phyloP scores from a whole-genome alignment of 2,888 invertebrate genomes.

The Thecophora atra region DNA sequence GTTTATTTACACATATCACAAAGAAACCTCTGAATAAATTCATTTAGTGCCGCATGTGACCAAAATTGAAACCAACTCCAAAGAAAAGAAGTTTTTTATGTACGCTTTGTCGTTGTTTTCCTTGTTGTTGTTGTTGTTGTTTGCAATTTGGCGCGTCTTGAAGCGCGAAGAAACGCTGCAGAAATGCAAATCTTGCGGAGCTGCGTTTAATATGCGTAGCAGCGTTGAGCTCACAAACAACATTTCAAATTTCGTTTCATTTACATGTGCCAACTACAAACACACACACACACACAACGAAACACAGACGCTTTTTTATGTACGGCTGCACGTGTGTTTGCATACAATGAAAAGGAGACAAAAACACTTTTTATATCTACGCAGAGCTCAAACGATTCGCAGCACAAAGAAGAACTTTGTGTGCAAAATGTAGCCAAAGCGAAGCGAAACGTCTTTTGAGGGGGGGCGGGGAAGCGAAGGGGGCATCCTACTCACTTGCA shows the following conservation, averaged over 20 bases:
- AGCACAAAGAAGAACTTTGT: neutral
- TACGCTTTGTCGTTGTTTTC: neutral
- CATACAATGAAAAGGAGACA: too few species aligned
- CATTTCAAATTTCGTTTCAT: slow-evolving; percentile 26
- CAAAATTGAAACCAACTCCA: slow-evolving; percentile 12
- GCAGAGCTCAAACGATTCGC: neutral
- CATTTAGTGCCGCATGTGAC: neutral
- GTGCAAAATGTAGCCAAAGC: too few species aligned
- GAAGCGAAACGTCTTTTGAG: too few species aligned
- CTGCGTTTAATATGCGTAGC: slow-evolving; percentile 28
- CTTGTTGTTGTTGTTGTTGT: neutral
- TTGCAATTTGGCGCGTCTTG: neutral
- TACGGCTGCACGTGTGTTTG: too few species aligned
- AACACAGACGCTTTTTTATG: too few species aligned
- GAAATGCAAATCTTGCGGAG: slow-evolving; percentile 30
- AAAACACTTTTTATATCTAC: neutral
- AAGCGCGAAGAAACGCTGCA: slow-evolving; percentile 23
- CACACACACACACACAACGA: neutral
- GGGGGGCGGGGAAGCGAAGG: too few species aligned
- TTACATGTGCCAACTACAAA: slow-evolving; percentile 11
- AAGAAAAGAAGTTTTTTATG: slow-evolving; percentile 8
- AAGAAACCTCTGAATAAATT: neutral
- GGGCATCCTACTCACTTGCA: neutral
- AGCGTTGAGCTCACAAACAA: slow-evolving; percentile 27
- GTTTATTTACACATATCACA: too few species aligned